These are phyloP conservation scores for Hoplostethus mediterraneus DNA, from an alignment of 2,797 vertebrate genomes.

Conservation along the genomic window DNA sequence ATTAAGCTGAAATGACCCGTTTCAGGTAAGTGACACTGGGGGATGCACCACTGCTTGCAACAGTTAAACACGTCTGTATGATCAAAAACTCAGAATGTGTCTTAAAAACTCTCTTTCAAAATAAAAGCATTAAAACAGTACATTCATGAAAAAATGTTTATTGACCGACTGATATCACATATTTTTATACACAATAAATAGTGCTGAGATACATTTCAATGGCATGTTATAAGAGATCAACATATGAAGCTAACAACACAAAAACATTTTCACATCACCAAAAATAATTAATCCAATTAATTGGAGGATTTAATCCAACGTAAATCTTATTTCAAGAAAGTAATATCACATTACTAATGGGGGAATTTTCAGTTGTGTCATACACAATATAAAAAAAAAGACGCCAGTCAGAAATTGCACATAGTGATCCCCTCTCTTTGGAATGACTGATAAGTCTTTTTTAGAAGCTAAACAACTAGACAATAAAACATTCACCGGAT, in stretches of 20 bases:
- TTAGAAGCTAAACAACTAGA: slow-evolving; percentile 19
- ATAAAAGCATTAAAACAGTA: background rate
- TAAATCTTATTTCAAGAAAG: slow-evolving; percentile 35
- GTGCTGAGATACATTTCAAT: slow-evolving; percentile 58
- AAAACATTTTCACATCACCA: slow-evolving; percentile 38
- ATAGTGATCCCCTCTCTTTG: slow-evolving; percentile 58
- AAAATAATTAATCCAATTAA: slow-evolving; percentile 36
- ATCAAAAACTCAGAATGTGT: slow-evolving; percentile 7
- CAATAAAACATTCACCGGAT: slow-evolving; percentile 7
- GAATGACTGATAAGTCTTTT: slow-evolving; percentile 50
- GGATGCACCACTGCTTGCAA: slow-evolving; percentile 26
- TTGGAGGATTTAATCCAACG: background rate
- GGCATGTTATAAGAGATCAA: slow-evolving; percentile 36
- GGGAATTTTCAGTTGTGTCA: slow-evolving; percentile 25
- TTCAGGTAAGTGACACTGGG: slow-evolving; percentile 36
- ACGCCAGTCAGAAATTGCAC: slow-evolving; percentile 67
- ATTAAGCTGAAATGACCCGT: slow-evolving; percentile 16
- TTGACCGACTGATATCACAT: slow-evolving; percentile 66
- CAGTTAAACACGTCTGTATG: slow-evolving; percentile 12
- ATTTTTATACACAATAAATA: slow-evolving; percentile 76
- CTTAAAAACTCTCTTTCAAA: background rate
- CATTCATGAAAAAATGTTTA: slow-evolving; percentile 74
- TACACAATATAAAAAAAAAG: slow-evolving; percentile 50
- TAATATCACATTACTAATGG: slow-evolving; percentile 30
- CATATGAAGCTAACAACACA: slow-evolving; percentile 51